Conservation (phyloP, 1,140 invertebrate genomes). For the Papilio polytes region DNA sequence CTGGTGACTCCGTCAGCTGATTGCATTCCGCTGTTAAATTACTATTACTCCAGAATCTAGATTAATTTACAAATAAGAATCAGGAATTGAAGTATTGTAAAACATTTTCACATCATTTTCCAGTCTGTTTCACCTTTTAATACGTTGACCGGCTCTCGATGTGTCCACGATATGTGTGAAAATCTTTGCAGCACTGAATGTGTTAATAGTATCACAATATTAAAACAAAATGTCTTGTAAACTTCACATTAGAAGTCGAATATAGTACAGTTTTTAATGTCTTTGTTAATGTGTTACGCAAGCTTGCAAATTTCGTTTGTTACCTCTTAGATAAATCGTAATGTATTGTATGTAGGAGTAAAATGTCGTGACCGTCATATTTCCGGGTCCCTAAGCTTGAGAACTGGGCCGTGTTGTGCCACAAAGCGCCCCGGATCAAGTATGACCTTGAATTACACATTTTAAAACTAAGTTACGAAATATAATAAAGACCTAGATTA, state of each 20-base stretch:
- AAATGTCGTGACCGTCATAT: conserved; percentile 30
- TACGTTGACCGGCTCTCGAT: neutral
- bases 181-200: neutral
- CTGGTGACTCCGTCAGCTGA: neutral
- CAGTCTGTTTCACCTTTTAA: neutral
- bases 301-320: conserved; percentile 18
- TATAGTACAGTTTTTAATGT: neutral
- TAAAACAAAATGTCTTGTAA: neutral
- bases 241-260: neutral
- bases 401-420: conserved; percentile 22
- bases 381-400: conserved; percentile 37
- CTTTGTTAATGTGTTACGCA: conserved; percentile 1
- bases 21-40: conserved; percentile 8
- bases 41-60: conserved; percentile 17
- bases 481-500: neutral
- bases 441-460: conserved; percentile 1
- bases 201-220: neutral
- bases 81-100: neutral
- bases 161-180: neutral
- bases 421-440: neutral
- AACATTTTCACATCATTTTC: neutral
- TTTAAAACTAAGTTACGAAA: neutral
- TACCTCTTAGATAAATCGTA: conserved; percentile 31
- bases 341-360: conserved; percentile 9
- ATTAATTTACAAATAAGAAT: neutral